These are phyloP conservation scores for Muricea muricata DNA, from an alignment of 92 coral and sea anemone genomes.

Conservation along the genomic window DNA sequence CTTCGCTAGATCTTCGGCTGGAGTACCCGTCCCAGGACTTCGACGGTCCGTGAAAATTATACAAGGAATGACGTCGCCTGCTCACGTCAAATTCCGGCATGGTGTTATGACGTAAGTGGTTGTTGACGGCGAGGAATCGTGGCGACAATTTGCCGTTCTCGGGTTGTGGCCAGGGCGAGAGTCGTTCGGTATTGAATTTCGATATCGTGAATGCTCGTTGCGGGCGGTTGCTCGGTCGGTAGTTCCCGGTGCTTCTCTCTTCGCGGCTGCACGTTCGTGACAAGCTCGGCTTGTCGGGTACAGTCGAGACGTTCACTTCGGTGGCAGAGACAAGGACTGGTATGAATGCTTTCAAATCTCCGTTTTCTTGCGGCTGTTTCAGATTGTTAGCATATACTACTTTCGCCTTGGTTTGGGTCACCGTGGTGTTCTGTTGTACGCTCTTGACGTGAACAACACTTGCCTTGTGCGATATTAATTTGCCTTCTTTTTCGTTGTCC, in stretches of 20 bases:
- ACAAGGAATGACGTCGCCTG: slow-evolving; percentile 2
- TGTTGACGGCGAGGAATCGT: background rate
- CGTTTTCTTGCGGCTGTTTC: background rate
- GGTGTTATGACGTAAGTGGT: slow-evolving; percentile 27
- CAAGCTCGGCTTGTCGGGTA: background rate
- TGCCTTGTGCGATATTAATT: background rate
- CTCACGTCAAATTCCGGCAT: slow-evolving; percentile 1
- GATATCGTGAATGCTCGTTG: slow-evolving; percentile 1
- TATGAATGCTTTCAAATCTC: background rate
- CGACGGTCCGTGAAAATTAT: slow-evolving; percentile 15
- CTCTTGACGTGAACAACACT: background rate
- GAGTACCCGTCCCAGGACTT: slow-evolving; percentile 42
- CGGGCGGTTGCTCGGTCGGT: background rate
- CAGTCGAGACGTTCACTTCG: slow-evolving; percentile 29
- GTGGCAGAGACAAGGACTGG: slow-evolving; percentile 16
- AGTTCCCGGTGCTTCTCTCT: background rate
- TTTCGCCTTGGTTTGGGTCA: background rate
- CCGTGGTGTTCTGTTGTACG: background rate
- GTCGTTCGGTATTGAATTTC: background rate
- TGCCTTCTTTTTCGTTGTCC: background rate
- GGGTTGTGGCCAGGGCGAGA: background rate
- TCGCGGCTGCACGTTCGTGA: background rate
- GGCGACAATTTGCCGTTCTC: background rate
- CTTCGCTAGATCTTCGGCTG: background rate
- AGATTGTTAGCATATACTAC: background rate